These are phyloP conservation scores for Myotis myotis DNA, from an alignment of 2,797 vertebrate genomes.

Conservation along the genomic window DNA sequence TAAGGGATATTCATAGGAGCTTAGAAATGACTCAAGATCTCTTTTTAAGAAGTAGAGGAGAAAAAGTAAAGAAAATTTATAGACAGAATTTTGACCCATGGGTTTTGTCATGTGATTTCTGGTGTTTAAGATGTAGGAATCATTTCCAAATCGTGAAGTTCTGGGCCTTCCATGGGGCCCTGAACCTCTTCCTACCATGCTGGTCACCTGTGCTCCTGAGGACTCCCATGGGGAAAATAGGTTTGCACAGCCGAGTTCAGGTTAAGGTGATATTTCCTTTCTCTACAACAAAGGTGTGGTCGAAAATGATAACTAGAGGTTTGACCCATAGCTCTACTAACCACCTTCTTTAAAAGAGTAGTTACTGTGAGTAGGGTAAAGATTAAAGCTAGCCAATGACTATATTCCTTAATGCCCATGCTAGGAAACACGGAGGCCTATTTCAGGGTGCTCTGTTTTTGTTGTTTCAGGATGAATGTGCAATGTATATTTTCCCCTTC, in stretches of 20 bases:
- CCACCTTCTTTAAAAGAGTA: neutral
- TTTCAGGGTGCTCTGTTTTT: neutral
- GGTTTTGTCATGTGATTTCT: neutral
- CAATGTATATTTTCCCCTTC: neutral
- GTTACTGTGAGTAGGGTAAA: rapidly evolving
- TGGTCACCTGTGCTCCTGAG: neutral
- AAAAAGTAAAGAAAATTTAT: slow-evolving; percentile 39
- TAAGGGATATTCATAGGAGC: slow-evolving; percentile 63
- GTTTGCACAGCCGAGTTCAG: neutral
- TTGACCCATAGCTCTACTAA: neutral
- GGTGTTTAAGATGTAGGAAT: neutral
- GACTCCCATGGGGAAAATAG: neutral
- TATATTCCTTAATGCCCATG: neutral
- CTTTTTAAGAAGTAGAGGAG: slow-evolving; percentile 53
- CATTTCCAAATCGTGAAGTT: neutral
- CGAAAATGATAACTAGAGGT: neutral
- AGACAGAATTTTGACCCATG: slow-evolving; percentile 31
- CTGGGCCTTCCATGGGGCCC: neutral
- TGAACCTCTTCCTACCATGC: neutral
- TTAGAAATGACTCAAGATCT: slow-evolving; percentile 51
- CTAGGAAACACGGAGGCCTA: neutral
- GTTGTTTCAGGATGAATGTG: neutral
- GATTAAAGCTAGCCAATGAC: neutral
- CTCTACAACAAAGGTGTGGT: neutral
- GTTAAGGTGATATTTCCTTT: neutral